Base-by-base conservation (phyloP, 2,797 vertebrate genomes). In the Poeciliopsis turneri region DNA sequence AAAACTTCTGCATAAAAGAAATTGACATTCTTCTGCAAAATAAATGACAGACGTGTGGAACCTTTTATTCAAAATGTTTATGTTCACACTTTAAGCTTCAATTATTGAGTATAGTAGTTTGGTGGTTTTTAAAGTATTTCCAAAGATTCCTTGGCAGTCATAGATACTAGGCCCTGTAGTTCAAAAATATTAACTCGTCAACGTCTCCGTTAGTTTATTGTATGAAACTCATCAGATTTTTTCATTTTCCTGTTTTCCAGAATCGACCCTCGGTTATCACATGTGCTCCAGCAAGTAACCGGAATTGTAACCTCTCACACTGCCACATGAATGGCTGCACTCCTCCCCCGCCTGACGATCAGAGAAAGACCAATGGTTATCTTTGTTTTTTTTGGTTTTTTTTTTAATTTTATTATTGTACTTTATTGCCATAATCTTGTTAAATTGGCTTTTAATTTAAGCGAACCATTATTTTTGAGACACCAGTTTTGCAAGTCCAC, bases 211-310 rank as follows among this genome's bases (percentile, higher is more conserved):
- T 9, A 55, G 51, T 36, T 55, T 53, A 11, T 53, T 55, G 10
- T 39, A 36, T 55, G 23, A 74, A 53, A n/a, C 36, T 55, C 13
- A n/a, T 71, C 2, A n/a, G 25, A 45, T 3, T 6, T 45, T 47
- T 41, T 47, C 2, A 25, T 72, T n/a, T 47, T 53, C 28, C 75
- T 39, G 18, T 80, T 33, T 61, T 13, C 28, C 86, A 99, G 98
- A 99, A 99, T 94, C 98, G 98, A 74, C 98, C 98, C 16, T 99
- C 98, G 0, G 98, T 99, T 75, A 99, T 99, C 91, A 99, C 96
- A n/a, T 99, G 98, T 18, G 98, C 97, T 12, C 97, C 98, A 3
- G 96, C 97, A 1, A 98, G 92, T 84, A 97, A 95, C 92, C 96
- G 97, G 43, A 97, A 98, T 90, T 99, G 98, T 90, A 98, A 96